Evolutionary conservation across 2,888 invertebrate genomes (phyloP).

Genomic region (Drosophila limbata): DNA sequence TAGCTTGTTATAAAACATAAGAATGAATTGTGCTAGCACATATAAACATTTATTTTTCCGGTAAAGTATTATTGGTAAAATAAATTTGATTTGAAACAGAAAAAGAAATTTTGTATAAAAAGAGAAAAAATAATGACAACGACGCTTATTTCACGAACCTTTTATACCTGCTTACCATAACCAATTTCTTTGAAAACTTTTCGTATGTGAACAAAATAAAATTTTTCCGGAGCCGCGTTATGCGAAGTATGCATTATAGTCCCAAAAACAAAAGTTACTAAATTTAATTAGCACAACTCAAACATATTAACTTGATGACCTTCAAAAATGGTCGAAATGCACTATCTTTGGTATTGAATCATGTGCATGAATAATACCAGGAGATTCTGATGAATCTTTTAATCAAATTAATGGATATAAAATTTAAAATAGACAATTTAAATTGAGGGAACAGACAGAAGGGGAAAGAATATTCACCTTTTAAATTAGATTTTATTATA

Average conservation of each 20-base stretch:
- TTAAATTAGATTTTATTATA: too few relatives aligned
- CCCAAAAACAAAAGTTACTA: background rate
- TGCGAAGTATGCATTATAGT: background rate
- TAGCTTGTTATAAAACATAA: background rate
- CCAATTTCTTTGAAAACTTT: constrained; percentile 1
- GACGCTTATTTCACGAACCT: background rate
- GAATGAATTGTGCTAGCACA: background rate
- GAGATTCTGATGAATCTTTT: too few relatives aligned
- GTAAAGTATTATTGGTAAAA: background rate
- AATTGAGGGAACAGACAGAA: too few relatives aligned
- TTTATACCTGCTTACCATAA: constrained; percentile 3
- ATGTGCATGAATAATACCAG: too few relatives aligned
- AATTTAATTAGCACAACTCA: constrained; percentile 8
- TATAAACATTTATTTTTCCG: too few relatives aligned
- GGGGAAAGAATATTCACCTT: too few relatives aligned
- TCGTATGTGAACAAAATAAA: constrained; percentile 1
- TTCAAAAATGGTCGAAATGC: too few relatives aligned
- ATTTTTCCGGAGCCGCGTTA: background rate
- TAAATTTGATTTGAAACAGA: background rate
- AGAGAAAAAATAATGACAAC: background rate
- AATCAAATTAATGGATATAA: too few relatives aligned
- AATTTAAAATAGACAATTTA: too few relatives aligned
- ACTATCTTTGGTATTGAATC: too few relatives aligned
- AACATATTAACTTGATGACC: background rate
- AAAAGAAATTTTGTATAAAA: background rate